Evolutionary conservation across 2,797 vertebrate species (phyloP), one percentile per base, ranked within the genome.

Genomic region (Enteromius paludinosus): DNA sequence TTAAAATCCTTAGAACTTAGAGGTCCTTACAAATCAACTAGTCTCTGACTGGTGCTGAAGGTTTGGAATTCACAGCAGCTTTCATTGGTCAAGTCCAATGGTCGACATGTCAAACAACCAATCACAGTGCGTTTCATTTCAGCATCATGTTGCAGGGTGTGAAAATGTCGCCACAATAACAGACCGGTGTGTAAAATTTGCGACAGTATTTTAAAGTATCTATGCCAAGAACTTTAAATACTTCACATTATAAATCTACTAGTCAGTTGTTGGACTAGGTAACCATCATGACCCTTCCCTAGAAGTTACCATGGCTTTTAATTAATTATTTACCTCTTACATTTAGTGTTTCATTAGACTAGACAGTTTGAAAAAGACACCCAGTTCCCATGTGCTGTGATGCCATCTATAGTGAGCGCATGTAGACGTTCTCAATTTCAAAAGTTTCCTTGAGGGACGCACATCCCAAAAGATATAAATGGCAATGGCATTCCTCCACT

Each of bases 401-500:
- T 85, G 76, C 77, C 78, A 81, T 88, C 83, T 79, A 80, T 88
- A 85, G 83, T 79, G 52, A 82, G 90, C 88, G 86, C 86, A 86
- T 89, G 90, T 86, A 91, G 89, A 86, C 91, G 75, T 88, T 87
- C 89, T 88, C 86, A 85, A 89, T 88, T 92, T 91, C 49, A 38
- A 91, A 90, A 91, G 89, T 90, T 90, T 92, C 89, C 92, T 92
- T 92, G 82, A 86, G 87, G 87, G 49, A 64, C 64, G 68, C 43
- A 17, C 41, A 52, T 73, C 73, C 77, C 82, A 68, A 87, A 84
- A 80, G 65, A 87, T 81, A 87, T 70, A 68, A 83, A 72, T 70
- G 64, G 81, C 70, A 78, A 92, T 87, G 89, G 91, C 91, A 93
- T 92, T 90, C 91, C 85, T 81, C 90, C 91, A 92, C 93, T 91